A percentile compares a stretch with the other conserved stretches of the same genome.
Conservation (phyloP, 1,140 invertebrate genomes). For the Dryas iulia region DNA sequence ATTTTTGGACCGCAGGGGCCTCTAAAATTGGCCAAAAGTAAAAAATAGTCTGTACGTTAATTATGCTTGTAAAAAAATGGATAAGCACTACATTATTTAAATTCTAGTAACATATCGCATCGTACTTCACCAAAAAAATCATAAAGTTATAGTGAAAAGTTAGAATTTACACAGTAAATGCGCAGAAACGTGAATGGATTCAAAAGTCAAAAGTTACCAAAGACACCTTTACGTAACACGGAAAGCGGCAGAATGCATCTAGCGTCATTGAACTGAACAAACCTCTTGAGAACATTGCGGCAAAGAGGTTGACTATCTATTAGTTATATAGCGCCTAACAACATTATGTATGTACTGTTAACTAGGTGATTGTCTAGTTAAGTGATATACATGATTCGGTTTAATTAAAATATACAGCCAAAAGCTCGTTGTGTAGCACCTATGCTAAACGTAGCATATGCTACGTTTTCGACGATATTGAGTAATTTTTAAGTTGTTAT, state of each 20-base stretch:
- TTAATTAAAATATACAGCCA: neutral
- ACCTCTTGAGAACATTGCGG: constrained; percentile 30
- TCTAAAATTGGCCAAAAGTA: no score
- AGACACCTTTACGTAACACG: constrained; percentile 28
- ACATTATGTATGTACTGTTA: neutral
- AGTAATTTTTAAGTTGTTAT: no score
- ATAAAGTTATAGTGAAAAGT: neutral
- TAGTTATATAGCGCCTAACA: constrained; percentile 7
- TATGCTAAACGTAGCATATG: neutral
- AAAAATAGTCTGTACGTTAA: no score
- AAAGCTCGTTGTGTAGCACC: neutral
- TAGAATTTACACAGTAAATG: neutral
- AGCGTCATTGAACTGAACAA: constrained; percentile 33
- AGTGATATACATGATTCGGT: neutral
- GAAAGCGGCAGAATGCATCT: constrained; percentile 25
- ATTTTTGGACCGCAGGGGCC: no score
- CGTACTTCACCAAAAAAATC: neutral
- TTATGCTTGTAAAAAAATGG: no score
- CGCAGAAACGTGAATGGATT: constrained; percentile 13
- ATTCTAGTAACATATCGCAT: neutral
- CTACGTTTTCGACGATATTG: no score
- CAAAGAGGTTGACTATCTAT: constrained; percentile 10
- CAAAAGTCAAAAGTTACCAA: constrained; percentile 26
- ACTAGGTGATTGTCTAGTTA: neutral
- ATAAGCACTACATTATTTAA: neutral